Evolutionary conservation across 2,113 vertebrate species (phyloP).

Genomic region (Nothocercus julius): DNA sequence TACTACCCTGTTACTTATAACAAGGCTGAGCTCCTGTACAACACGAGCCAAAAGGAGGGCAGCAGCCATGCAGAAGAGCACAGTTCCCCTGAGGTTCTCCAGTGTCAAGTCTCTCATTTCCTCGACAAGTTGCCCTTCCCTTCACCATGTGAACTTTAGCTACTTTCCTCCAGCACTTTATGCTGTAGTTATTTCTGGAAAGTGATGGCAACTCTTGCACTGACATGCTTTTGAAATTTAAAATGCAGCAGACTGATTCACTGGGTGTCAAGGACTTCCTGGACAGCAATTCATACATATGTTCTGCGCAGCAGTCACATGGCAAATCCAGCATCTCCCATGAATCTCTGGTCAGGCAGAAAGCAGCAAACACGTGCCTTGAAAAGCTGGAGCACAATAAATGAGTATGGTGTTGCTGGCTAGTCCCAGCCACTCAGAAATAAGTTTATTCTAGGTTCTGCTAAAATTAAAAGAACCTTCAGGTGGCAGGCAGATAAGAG

Average conservation of each 20-base stretch:
- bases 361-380: not conserved
- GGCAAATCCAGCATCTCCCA: not conserved
- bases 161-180: not conserved
- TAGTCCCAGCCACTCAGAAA: not conserved
- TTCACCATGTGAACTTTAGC: not conserved
- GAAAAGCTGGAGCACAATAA: not conserved
- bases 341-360: not conserved
- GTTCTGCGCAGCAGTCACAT: not conserved
- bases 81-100: not conserved
- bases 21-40: not conserved
- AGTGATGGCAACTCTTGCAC: not conserved
- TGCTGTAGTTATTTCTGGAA: not conserved
- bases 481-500: not conserved
- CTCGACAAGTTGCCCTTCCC: not conserved
- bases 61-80: fast-evolving
- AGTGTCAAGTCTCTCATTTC: not conserved
- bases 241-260: not conserved
- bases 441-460: not conserved
- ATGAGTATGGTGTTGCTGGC: not conserved
- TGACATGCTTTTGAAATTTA: not conserved
- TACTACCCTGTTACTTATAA: not conserved
- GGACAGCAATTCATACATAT: not conserved
- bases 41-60: not conserved
- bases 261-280: not conserved
- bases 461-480: not conserved